Evolutionary conservation across 2,888 invertebrate species (phyloP), one percentile per base, ranked within the genome.

Genomic region (Acanthopleura granulata): DNA sequence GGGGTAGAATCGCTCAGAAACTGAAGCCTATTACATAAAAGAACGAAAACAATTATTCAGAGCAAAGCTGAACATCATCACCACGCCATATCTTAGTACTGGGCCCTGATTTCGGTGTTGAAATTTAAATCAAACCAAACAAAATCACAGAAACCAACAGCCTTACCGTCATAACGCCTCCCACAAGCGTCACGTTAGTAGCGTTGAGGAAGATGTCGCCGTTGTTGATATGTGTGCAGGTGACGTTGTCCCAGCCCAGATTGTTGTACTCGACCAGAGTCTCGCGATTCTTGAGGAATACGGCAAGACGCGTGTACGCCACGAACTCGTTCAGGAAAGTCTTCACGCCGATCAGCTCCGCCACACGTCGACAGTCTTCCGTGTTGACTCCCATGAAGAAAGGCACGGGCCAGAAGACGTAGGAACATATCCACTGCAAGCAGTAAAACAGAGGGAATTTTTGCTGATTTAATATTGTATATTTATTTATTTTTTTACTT

Each of bases 311-410:
- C 49, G 18, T 92, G 88, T 96, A 98, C 0, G 97, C 97, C 0
- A 97, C 94, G 89, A 98, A 97, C 90, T 98, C 98, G 87, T 98
- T 98, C 22, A 97, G 93, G 22, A 96, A 94, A 0, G 95, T 96
- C 91, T 98, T 98, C 30, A 96, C 91, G 0, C 97, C 97, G 62
- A 97, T 94, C 16, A 97, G 92, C 49, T 93, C 93, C 0, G 94
- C 97, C 0, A 97, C 96, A 27, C 92, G 88, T 83, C 94, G 93
- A 81, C 95, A 95, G 80, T 96, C 94, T 0, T 92, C 92, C 75
- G 88, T 84, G 15, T 90, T 88, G 1, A 92, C 92, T 12, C 93
- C 98, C 94, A 98, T 95, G 16, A 95, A 88, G 93, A 94, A 97
- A 73, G 95, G 95, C 0, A 98, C 87, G 0, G 98, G 98, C 86